Evolutionary conservation across 2,888 invertebrate species (phyloP).

Genomic region (Meteorus cinctellus): DNA sequence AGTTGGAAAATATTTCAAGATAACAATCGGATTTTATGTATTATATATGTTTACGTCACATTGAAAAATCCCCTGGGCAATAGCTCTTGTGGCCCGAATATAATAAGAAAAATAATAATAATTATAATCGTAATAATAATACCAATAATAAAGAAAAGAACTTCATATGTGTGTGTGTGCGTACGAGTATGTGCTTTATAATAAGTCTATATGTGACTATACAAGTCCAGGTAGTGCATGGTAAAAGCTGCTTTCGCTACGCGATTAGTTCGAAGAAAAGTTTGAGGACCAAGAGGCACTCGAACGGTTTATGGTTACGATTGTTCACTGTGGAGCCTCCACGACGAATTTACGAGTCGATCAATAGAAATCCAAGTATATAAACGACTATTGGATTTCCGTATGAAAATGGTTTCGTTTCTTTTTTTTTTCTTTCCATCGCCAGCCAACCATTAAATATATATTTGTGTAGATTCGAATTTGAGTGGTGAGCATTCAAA

Average conservation of each 20-base stretch:
- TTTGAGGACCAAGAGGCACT: conserved; percentile 9
- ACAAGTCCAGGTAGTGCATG: background rate
- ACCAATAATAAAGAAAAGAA: background rate
- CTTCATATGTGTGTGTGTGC: conserved; percentile 3
- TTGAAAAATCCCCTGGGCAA: conserved; percentile 14
- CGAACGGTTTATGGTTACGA: conserved; percentile 20
- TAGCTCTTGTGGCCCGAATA: conserved; percentile 1
- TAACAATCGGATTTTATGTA: conserved; percentile 15
- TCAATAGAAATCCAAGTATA: background rate
- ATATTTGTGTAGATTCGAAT: background rate
- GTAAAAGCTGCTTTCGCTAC: conserved; percentile 9
- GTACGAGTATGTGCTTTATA: background rate
- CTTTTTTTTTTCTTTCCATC: background rate
- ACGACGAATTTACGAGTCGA: conserved; percentile 26
- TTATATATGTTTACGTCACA: conserved; percentile 25
- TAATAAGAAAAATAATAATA: background rate
- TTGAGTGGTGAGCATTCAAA: background rate
- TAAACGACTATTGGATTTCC: conserved; percentile 20
- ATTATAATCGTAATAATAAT: background rate
- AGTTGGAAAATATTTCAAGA: conserved; percentile 15
- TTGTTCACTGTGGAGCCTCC: conserved; percentile 14
- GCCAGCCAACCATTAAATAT: background rate
- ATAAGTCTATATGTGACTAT: background rate
- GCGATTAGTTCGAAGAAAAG: conserved; percentile 25
- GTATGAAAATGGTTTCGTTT: background rate